Conservation (phyloP, 2,113 vertebrate species). For the Mus musculus region DNA sequence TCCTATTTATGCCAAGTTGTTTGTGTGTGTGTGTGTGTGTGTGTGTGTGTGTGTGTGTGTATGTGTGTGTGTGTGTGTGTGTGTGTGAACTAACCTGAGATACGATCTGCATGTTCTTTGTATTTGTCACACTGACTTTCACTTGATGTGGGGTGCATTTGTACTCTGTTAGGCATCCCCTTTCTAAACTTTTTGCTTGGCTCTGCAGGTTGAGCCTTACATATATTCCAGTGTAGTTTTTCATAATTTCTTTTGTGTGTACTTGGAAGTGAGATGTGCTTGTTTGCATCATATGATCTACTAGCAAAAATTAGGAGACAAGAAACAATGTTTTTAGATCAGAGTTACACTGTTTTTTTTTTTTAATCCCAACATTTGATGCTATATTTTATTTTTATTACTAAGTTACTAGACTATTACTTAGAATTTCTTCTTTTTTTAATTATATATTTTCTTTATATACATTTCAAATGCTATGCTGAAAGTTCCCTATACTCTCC, state of each 20-base stretch:
- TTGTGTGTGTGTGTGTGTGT: neutral
- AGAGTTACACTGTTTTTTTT: neutral
- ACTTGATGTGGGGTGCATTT: neutral
- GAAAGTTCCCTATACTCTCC: too few species aligned
- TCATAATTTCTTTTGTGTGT: neutral
- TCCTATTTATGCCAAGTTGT: neutral
- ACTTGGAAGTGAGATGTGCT: neutral
- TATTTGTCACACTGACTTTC: neutral
- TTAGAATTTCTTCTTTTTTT: too few species aligned
- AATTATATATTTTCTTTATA: too few species aligned
- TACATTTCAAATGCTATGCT: too few species aligned
- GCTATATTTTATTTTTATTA: too few species aligned
- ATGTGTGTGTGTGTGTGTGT: neutral
- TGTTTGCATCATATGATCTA: neutral
- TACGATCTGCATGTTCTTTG: neutral
- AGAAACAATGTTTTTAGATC: neutral
- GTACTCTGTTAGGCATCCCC: neutral
- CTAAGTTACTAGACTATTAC: too few species aligned
- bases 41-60: neutral
- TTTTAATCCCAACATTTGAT: too few species aligned
- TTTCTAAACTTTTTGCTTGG: neutral
- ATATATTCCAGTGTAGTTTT: neutral
- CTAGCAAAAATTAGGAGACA: neutral
- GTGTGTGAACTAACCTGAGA: neutral
- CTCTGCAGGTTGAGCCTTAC: neutral